Base-by-base conservation (phyloP, 2,113 vertebrate species). In the Shinisaurus crocodilurus region DNA sequence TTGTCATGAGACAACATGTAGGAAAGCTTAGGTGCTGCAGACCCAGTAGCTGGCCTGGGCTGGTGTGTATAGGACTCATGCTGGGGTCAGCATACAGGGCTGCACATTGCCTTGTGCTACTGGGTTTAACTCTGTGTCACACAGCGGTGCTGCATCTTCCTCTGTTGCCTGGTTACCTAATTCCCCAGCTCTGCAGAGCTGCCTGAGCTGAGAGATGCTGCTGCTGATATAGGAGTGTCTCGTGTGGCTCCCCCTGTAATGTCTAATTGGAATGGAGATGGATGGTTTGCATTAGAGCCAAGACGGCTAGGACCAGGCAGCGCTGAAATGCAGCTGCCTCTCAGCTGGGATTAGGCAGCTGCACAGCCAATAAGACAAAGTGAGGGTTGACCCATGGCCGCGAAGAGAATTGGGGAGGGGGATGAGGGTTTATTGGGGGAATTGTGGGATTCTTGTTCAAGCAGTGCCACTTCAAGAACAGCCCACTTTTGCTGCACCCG, bases 81-180 rank as follows among this genome's bases (percentile, higher is more conserved):
- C 25, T 54, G 60, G 81, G 80, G 67, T 82, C 48, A 34, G 80
- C 37, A 13, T 74, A 34, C 6, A 34, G 45, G 85, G 86, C 72
- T 84, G 60, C 60, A 23, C 20, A 29, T 1, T 65, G 43, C 54
- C 43, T 76, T 32, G 57, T 40, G 85, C 86, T 67, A 86, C 80
- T 87, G 85, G 60, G 57, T 87, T 80, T 91, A 79, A 72, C 90
- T 88, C 82, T 7, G 4, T 88, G 50, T 85, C 90, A 88, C 90
- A 88, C 50, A 25, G 74, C 6, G 32, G 40, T 85, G 50, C 87
- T 60, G 74, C 74, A 84, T 88, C 86, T 91, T 91, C 90, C 86
- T 88, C 74, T n/a, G 90, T 91, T 91, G 86, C 90, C 90, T 88
- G 82, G 90, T 91, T 88, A 91, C 90, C 85, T 77, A 91, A 88